phyloP scores from a whole-genome alignment of 2,797 vertebrate genomes.

The Tadarida brasiliensis region DNA sequence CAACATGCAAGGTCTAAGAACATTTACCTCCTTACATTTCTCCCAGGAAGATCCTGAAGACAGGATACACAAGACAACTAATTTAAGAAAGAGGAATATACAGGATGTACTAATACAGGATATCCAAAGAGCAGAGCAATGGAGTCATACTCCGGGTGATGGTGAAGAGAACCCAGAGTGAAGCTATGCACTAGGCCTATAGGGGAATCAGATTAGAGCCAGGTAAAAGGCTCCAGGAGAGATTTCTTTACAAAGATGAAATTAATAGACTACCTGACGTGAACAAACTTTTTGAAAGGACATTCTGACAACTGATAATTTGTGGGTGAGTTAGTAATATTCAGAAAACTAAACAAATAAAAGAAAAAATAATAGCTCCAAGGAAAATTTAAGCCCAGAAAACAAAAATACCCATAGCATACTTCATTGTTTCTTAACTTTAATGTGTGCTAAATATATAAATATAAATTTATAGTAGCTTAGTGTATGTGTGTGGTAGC shows the following conservation, averaged over 20 bases:
- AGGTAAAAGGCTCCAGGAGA: not conserved
- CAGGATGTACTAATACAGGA: not conserved
- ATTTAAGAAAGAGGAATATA: not conserved
- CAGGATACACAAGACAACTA: not conserved
- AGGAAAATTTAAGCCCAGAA: not conserved
- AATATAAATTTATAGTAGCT: not conserved
- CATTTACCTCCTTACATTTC: not conserved
- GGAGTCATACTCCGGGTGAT: not conserved
- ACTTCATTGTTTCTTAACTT: not conserved
- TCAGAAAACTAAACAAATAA: conserved; percentile 42
- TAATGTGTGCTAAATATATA: not conserved
- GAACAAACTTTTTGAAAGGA: conserved; percentile 9
- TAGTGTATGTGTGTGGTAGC: not conserved
- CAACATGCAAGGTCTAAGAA: not conserved
- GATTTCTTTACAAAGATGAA: not conserved
- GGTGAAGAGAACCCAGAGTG: not conserved
- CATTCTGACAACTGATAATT: not conserved
- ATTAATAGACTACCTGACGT: not conserved
- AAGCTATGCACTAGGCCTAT: not conserved
- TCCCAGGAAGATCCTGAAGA: not conserved
- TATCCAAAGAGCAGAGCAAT: not conserved
- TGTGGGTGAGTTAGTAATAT: conserved; percentile 11
- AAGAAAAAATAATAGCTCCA: not conserved
- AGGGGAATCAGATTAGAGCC: not conserved
- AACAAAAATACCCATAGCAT: not conserved